Evolutionary conservation across 2,797 vertebrate species (phyloP).

Genomic region (Capromys pilorides): DNA sequence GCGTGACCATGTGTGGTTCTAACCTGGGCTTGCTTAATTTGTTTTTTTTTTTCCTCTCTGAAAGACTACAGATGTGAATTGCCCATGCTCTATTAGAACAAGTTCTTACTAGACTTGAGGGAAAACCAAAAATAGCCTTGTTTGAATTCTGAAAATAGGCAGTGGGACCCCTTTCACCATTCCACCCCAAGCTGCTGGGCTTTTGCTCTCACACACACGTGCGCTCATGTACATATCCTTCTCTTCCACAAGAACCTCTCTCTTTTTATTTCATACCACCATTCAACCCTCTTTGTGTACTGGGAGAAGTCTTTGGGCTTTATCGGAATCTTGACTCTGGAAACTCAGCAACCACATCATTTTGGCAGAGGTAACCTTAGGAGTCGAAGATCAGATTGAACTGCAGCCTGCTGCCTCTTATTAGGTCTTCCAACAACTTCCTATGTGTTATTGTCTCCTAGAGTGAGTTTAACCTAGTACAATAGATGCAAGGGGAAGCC

Average conservation of each 20-base stretch:
- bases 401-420: conserved; percentile 29
- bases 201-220: not conserved
- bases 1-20: not conserved
- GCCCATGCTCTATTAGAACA: not conserved
- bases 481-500: conserved; percentile 23
- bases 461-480: conserved; percentile 19
- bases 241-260: not conserved
- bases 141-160: not conserved
- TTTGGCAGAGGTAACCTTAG: conserved; percentile 24
- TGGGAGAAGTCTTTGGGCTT: not conserved
- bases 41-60: not conserved
- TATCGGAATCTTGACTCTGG: conserved; percentile 47
- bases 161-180: not conserved
- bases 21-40: not conserved
- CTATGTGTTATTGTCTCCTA: conserved; percentile 37
- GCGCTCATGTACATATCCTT: not conserved
- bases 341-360: conserved; percentile 51
- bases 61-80: not conserved
- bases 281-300: not conserved
- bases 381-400: conserved; percentile 29
- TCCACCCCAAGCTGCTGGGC: not conserved
- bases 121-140: not conserved
- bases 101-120: not conserved
- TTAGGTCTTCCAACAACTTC: conserved; percentile 25
- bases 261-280: not conserved